Evolutionary conservation across 2,797 vertebrate genomes (phyloP).

Genomic region (Ataeniobius toweri): DNA sequence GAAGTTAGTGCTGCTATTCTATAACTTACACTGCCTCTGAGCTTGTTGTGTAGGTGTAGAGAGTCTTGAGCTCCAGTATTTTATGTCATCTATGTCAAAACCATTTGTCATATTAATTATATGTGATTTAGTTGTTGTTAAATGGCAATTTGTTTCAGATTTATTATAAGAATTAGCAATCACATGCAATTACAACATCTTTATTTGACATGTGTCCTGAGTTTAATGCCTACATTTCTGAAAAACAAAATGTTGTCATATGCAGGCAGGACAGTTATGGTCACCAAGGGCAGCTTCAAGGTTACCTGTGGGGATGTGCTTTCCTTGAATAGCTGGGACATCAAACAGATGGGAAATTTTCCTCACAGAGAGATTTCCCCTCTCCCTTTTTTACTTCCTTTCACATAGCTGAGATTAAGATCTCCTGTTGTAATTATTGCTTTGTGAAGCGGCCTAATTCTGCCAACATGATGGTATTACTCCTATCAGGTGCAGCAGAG

Average conservation of each 20-base stretch:
- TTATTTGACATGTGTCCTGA: neutral
- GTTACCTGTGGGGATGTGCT: constrained; percentile 50
- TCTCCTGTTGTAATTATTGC: constrained; percentile 75
- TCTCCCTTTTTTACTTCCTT: constrained; percentile 26
- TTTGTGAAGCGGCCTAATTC: constrained; percentile 63
- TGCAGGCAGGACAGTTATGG: constrained; percentile 3
- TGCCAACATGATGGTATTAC: constrained; percentile 67
- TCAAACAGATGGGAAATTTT: constrained; percentile 11
- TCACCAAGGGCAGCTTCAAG: constrained; percentile 62
- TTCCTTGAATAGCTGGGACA: constrained; percentile 2
- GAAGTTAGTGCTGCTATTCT: constrained; percentile 38
- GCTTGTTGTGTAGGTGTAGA: constrained; percentile 13
- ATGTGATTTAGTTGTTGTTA: constrained; percentile 11
- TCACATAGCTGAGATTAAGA: constrained; percentile 61
- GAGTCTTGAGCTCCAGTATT: constrained; percentile 11
- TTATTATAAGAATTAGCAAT: neutral
- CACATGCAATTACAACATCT: constrained; percentile 5
- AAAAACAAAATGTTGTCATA: constrained; percentile 10
- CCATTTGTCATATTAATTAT: constrained; percentile 30
- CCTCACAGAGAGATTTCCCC: constrained; percentile 3
- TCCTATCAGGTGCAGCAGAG: constrained; percentile 55
- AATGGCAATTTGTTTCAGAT: constrained; percentile 6
- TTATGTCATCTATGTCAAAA: constrained; percentile 36
- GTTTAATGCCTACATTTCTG: neutral
- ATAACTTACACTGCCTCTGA: constrained; percentile 16